Percentiles rank a stretch among this genome's conserved stretches.
Conservation (phyloP, 2,797 vertebrate genomes). For the Paratrypauchen microcephalus region DNA sequence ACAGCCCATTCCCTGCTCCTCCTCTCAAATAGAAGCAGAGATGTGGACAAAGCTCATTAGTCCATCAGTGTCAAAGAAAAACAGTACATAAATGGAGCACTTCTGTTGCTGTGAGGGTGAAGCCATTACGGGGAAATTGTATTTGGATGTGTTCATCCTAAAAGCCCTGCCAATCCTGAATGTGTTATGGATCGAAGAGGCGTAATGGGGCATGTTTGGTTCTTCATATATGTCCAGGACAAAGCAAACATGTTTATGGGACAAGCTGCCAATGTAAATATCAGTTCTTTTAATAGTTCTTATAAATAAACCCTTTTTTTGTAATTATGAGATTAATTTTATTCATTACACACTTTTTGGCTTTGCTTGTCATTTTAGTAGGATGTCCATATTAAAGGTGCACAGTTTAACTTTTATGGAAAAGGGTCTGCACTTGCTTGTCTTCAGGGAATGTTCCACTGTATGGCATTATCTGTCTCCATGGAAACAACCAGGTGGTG, state of each 20-base stretch:
- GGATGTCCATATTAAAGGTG: no score
- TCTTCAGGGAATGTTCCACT: no score
- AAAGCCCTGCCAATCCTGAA: constrained; percentile 32
- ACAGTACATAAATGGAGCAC: constrained; percentile 50
- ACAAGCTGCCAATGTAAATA: background rate
- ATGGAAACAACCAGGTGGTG: no score
- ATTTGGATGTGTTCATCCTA: constrained; percentile 45
- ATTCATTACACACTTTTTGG: no score
- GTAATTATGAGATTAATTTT: no score
- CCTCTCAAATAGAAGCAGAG: constrained; percentile 28
- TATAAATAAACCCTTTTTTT: no score
- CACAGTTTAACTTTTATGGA: no score
- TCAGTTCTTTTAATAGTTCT: no score
- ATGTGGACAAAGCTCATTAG: constrained; percentile 49
- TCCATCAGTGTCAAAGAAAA: constrained; percentile 33
- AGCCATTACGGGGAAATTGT: constrained; percentile 49
- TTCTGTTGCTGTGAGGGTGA: constrained; percentile 39
- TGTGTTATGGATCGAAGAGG: constrained; percentile 19
- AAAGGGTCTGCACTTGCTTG: no score
- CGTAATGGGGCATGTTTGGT: constrained; percentile 27
- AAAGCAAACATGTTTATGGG: background rate
- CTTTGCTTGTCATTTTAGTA: no score
- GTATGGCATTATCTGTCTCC: no score
- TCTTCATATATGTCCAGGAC: background rate
- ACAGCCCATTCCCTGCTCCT: constrained; percentile 20